Conservation (phyloP, 2,888 invertebrate species). For the Tigriopus californicus region DNA sequence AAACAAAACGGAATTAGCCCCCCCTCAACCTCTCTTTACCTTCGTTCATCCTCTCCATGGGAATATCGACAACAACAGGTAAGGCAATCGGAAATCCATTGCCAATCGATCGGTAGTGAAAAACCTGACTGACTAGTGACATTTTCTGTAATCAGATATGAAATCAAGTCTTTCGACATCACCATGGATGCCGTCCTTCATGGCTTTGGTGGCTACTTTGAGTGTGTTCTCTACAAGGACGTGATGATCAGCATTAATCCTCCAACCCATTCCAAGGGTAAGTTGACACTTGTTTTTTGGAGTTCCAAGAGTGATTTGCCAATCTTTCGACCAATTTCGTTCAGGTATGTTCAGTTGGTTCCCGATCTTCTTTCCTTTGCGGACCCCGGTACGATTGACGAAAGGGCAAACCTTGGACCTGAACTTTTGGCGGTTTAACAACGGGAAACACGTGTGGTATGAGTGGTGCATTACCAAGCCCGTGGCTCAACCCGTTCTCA, state of each 20-base stretch:
- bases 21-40: constrained; percentile 55
- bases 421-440: constrained; percentile 44
- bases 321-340: too few relatives aligned
- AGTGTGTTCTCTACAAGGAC: constrained; percentile 63
- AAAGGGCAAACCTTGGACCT: constrained; percentile 51
- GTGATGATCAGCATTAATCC: constrained; percentile 77
- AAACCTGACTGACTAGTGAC: neutral
- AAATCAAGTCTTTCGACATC: constrained; percentile 39
- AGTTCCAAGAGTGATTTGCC: too few relatives aligned
- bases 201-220: constrained; percentile 92
- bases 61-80: constrained; percentile 10
- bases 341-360: constrained; percentile 89
- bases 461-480: constrained; percentile 67
- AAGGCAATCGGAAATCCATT: neutral
- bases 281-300: neutral
- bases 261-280: constrained; percentile 46
- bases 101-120: neutral
- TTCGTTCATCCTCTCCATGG: constrained; percentile 61
- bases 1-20: constrained; percentile 57
- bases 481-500: constrained; percentile 39
- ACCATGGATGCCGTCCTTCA: constrained; percentile 61
- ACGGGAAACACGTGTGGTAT: constrained; percentile 74
- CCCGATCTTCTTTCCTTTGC: constrained; percentile 77
- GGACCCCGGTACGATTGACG: constrained; percentile 53
- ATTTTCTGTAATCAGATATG: neutral